A percentile compares a stretch with the other conserved stretches of the same genome.
Conservation (phyloP, 2,113 vertebrate genomes). For the Phalacrocorax brasilianus region DNA sequence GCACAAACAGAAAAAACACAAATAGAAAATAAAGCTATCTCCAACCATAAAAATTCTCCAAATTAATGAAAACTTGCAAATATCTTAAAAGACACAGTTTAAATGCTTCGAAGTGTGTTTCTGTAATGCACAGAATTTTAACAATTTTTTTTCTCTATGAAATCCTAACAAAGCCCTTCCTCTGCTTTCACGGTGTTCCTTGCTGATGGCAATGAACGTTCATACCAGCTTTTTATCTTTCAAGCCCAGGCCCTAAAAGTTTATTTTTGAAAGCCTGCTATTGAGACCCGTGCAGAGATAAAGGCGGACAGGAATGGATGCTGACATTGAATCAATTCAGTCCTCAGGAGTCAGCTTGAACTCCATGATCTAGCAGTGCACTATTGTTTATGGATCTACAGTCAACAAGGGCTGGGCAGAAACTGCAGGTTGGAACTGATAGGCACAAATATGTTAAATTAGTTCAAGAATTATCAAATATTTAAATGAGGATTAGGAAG, state of each 20-base stretch:
- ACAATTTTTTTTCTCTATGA: neutral
- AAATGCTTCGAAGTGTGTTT: neutral
- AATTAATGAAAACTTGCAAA: constrained; percentile 48
- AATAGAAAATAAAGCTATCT: constrained; percentile 34
- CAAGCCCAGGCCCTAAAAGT: neutral
- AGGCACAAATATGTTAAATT: neutral
- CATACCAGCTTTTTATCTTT: neutral
- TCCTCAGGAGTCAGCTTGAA: neutral
- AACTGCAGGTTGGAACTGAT: neutral
- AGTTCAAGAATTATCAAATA: neutral
- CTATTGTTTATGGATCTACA: neutral
- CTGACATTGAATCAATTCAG: neutral
- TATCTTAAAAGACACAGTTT: constrained; percentile 21
- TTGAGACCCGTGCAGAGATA: neutral
- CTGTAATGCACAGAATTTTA: constrained; percentile 1
- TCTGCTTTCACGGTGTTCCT: neutral
- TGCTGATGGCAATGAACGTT: neutral
- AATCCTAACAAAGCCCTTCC: neutral
- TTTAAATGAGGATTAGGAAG: neutral
- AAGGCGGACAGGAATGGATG: neutral
- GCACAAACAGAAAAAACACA: constrained; percentile 5
- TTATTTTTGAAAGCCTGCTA: neutral
- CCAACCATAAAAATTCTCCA: constrained; percentile 24
- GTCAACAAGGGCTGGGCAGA: neutral
- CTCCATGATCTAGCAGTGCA: neutral